Evolutionary conservation across 2,888 invertebrate genomes (phyloP).

Genomic region (Eristalinus aeneus): DNA sequence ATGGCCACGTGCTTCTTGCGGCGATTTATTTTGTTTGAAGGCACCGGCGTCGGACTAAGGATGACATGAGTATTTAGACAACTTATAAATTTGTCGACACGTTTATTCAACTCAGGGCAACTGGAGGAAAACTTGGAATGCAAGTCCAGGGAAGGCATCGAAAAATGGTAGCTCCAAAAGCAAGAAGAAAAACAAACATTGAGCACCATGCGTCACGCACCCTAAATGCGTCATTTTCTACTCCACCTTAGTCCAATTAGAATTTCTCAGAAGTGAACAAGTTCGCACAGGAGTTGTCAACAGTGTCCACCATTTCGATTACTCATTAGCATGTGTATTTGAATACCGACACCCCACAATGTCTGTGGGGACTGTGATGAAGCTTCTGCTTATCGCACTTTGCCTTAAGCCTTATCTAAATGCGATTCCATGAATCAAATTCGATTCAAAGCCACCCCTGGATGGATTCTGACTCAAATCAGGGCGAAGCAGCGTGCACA

Average conservation of each 20-base stretch:
- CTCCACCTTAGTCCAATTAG: neutral
- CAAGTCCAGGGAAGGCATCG: too few relatives aligned
- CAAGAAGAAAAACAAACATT: too few relatives aligned
- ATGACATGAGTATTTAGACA: too few relatives aligned
- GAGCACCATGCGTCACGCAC: neutral
- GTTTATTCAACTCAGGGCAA: too few relatives aligned
- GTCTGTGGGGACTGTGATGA: neutral
- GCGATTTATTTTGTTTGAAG: neutral
- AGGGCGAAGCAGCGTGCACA: constrained; percentile 24
- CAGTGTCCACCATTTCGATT: constrained; percentile 46
- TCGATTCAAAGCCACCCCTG: constrained; percentile 20
- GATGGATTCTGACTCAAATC: constrained; percentile 1
- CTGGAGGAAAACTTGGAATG: too few relatives aligned
- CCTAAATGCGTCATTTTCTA: neutral
- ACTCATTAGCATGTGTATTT: constrained; percentile 61
- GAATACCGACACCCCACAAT: constrained; percentile 22
- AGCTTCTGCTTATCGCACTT: neutral
- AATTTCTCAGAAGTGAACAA: neutral
- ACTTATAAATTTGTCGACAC: too few relatives aligned
- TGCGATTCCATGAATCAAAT: constrained; percentile 14
- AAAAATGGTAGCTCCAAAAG: too few relatives aligned
- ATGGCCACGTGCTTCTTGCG: neutral
- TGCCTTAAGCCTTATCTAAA: constrained; percentile 3
- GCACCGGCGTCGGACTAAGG: too few relatives aligned
- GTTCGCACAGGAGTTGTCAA: constrained; percentile 21